phyloP scores from a whole-genome alignment of 2,888 invertebrate species.

The Machimus rusticus region DNA sequence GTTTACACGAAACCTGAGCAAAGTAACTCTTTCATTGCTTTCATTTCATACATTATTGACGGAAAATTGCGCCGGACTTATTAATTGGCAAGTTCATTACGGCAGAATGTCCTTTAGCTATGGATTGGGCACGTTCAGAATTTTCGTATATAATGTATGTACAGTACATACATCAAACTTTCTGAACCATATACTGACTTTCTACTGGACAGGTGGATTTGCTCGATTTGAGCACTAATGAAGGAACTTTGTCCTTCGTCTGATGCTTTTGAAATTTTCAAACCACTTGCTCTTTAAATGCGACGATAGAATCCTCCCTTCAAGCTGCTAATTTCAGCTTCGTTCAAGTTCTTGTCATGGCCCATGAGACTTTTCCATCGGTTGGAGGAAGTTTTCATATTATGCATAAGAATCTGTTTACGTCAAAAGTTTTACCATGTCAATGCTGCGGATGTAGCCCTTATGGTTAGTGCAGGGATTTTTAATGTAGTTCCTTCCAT shows the following conservation, averaged over 20 bases:
- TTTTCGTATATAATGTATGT: neutral
- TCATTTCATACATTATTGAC: conserved; percentile 26
- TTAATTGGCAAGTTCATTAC: conserved; percentile 30
- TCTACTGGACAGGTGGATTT: neutral
- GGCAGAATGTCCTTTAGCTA: neutral
- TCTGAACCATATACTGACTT: neutral
- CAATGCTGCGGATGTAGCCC: neutral
- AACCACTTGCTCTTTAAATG: neutral
- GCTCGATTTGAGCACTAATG: neutral
- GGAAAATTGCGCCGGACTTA: conserved; percentile 6
- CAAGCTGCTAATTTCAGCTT: neutral
- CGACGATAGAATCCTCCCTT: neutral
- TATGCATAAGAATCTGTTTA: neutral
- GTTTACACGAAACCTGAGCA: neutral
- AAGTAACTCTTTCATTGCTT: neutral
- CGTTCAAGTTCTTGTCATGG: neutral
- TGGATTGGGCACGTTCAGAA: neutral
- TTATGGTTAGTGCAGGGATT: neutral
- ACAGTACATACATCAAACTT: neutral
- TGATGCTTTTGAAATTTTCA: neutral
- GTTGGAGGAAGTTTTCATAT: neutral
- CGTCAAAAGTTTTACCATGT: neutral
- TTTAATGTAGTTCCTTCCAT: neutral
- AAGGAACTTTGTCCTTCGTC: neutral
- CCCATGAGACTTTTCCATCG: neutral